A percentile compares a stretch with the other conserved stretches of the same genome.
phyloP scores from a whole-genome alignment of 2,113 vertebrate genomes.

The Percopsis transmontana region DNA sequence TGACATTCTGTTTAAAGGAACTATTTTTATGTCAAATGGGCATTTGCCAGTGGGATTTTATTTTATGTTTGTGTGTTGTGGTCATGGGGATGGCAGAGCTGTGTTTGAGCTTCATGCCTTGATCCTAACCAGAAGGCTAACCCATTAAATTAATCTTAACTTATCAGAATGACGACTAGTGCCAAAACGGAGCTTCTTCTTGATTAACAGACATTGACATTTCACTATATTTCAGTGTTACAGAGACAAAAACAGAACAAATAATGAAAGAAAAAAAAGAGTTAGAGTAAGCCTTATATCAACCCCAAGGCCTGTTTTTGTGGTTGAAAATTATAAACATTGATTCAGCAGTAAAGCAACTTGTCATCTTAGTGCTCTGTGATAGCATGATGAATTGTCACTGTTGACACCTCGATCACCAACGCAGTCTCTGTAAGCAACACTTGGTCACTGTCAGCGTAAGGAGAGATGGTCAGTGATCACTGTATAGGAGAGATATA shows the following conservation, averaged over 20 bases:
- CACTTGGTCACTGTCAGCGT: slow-evolving; percentile 79
- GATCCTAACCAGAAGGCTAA: background rate
- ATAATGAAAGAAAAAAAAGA: slow-evolving; percentile 19
- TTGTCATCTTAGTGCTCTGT: slow-evolving; percentile 68
- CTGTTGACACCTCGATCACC: slow-evolving; percentile 76
- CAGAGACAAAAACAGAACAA: slow-evolving; percentile 17
- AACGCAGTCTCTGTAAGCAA: slow-evolving; percentile 69
- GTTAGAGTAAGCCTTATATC: slow-evolving; percentile 30
- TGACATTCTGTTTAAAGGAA: slow-evolving; percentile 29
- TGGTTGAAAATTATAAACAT: slow-evolving; percentile 64
- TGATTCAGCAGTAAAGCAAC: slow-evolving; percentile 70
- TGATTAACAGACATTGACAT: background rate
- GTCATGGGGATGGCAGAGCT: no score
- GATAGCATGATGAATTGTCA: slow-evolving; percentile 80
- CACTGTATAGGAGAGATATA: slow-evolving; percentile 48
- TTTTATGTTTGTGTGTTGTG: no score
- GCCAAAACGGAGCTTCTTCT: background rate
- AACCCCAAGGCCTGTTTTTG: slow-evolving; percentile 45
- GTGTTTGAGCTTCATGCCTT: background rate
- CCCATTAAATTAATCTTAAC: background rate
- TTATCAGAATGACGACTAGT: background rate
- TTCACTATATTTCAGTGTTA: background rate
- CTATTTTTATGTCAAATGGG: slow-evolving; percentile 5
- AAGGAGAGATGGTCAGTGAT: slow-evolving; percentile 68
- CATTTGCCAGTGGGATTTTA: no score